Base-by-base conservation (phyloP, 2,113 vertebrate species). In the Heteronetta atricapilla region DNA sequence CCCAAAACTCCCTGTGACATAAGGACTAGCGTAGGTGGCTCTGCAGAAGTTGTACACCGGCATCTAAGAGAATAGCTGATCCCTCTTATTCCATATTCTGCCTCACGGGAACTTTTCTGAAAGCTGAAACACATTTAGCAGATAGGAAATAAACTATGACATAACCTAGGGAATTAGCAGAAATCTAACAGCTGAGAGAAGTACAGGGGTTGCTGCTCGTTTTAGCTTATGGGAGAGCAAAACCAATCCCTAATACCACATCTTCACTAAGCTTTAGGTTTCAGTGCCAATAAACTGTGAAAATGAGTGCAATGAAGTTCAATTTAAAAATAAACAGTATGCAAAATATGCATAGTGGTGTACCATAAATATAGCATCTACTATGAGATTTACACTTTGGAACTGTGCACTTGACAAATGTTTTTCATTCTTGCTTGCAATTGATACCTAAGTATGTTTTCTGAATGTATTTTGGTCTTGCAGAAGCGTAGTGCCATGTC, bases 401-500 rank as follows among this genome's bases (percentile, higher is more conserved):
- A 88, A 88, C 53, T 52, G 48, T 64, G 72, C 36, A 10, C 34
- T 92, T 83, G 64, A 81, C 80, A 90, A 89, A 75, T 0, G 2
- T 60, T 92, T 94, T 86, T 92, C 86, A 74, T 92, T 92, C 89
- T 72, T 91, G n/a, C 50, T 90, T 92, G 73, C 86, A 86, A 75
- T 2, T 93, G 79, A 94, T 83, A 90, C 44, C 33, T 58, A 80
- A 83, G 53, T 91, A 90, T 73, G 52, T 74, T 93, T 90, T 82
- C 67, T 85, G 76, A 46, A 92, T 69, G 74, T 95, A 92, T 95
- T 97, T 96, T 96, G 80, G 44, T 81, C 87, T 86, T 73, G 53
- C 33, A 87, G 88, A 97, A 94, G 42, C 69, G 66, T 12, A 83
- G 60, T 95, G 92, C 85, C 59, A 76, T 28, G 38, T 77, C 48